Evolutionary conservation across 2,888 invertebrate genomes (phyloP), one percentile per base, ranked within the genome.

Genomic region (Phyto melanocephala): DNA sequence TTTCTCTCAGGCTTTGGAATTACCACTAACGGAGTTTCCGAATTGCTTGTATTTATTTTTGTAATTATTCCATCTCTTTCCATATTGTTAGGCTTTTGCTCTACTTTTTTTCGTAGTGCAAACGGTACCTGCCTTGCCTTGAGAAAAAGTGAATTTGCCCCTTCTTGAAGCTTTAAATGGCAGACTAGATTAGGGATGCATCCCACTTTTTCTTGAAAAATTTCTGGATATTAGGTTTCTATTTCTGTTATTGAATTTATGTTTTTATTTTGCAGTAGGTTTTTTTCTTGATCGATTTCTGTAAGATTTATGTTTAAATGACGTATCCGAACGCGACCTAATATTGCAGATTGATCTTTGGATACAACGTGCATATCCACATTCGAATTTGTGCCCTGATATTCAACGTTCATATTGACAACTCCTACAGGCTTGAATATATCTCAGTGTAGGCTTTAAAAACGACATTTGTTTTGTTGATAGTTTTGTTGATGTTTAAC

Each of bases 371-470:
- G 17, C 45, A 45, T 45, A 13, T 45, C 11, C 6, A 17, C 45
- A 13, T 45, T 45, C 8, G 45, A 45, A 17, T 17, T 2, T 28
- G 13, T 54, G 6, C 15, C 22, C 56, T 58, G 58, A 37, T 71
- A 81, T 10, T 20, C 52, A 1, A 71, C 76, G 50, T 70, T 58
- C 0, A 81, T 72, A 10, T 45, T 22, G 1, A 76, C 80, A 7
- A 76, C 65, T 0, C 81, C 81, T 4, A 81, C 2, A 6, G 80
- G 71, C 24, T 63, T 35, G 54, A 76, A 81, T 2, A 77, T 35
- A 42, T 77, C 0, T 62, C 72, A 2, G 72, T 77, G 20, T 76
- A 76, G 0, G 76, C 15, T 52, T 67, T 22, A 50, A 76, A 76
- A 37, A 52, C 76, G 5, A 76, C 60, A 6, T 58, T 76, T 6